phyloP scores from a whole-genome alignment of 2,797 vertebrate genomes.

The Lacerta agilis region DNA sequence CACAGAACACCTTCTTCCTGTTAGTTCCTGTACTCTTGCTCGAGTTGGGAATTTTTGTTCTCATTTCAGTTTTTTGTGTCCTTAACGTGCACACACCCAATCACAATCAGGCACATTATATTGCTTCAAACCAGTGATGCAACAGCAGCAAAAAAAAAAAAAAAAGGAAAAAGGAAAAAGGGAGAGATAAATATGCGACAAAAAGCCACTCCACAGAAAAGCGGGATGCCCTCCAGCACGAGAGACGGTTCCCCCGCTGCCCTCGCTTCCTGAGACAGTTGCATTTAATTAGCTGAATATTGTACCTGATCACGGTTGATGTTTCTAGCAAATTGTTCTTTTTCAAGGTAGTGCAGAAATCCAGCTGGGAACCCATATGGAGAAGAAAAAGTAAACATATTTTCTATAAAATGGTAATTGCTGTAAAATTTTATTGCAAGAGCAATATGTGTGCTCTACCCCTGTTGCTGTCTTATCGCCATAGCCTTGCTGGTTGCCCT shows the following conservation, averaged over 20 bases:
- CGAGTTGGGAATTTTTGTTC: neutral
- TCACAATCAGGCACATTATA: neutral
- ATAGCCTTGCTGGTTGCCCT: slow-evolving; percentile 54
- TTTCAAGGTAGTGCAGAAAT: slow-evolving; percentile 52
- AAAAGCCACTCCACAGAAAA: neutral
- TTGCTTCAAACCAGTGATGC: neutral
- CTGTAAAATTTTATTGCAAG: slow-evolving; percentile 49
- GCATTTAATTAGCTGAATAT: slow-evolving; percentile 44
- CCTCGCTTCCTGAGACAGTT: slow-evolving; percentile 36
- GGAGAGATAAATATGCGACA: slow-evolving; percentile 1
- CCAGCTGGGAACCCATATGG: slow-evolving; percentile 70
- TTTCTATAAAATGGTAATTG: slow-evolving; percentile 65
- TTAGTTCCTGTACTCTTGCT: neutral
- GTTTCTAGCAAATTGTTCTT: slow-evolving; percentile 59
- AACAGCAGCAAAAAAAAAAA: neutral
- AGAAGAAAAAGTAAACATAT: slow-evolving; percentile 55
- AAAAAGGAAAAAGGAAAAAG: no score
- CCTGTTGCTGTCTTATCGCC: slow-evolving; percentile 50
- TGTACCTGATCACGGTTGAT: slow-evolving; percentile 49
- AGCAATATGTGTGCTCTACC: slow-evolving; percentile 44
- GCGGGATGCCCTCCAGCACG: neutral
- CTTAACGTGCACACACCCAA: neutral
- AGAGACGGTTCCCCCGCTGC: slow-evolving; percentile 29
- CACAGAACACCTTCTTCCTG: neutral
- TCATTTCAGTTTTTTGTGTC: neutral